Base-by-base conservation (phyloP, 2,797 vertebrate species). In the Alfaro cultratus region DNA sequence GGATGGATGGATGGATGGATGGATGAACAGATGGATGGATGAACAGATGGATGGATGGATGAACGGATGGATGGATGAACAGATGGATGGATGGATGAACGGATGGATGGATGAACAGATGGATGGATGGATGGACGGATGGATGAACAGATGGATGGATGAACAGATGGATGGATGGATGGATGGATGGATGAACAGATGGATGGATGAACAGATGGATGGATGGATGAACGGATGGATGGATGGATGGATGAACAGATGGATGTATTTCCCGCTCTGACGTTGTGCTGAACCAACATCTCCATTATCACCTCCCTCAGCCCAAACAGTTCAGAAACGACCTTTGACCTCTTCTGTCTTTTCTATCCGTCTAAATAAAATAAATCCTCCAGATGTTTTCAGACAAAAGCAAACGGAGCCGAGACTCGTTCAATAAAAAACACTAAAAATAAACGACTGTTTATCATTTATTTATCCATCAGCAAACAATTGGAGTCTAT, bases 401-500 rank as follows among this genome's bases (percentile, higher is more conserved):
- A 78, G 79, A 80, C 78, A 84, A 64, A n/a, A 88, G 49, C 49
- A 51, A 13, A 74, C 49, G 49, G 10, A 80, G 83, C 85, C 75
- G 82, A 87, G 74, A 73, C 84, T 71, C 85, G 51, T 86, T 86
- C 90, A 90, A 92, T 94, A 85, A 89, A 76, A 53, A 53, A 10
- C 1, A 23, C 4, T n/a, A 9, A 51, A 51, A 91, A 84, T 85
- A 16, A 45, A 67, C 6, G 68, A 89, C 92, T 92, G 92, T 91
- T 92, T 93, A 92, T 95, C 92, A 93, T 93, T 93, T 93, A 94
- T 94, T 94, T 93, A 93, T 92, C 94, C 92, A 91, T 93, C 91
- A 94, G 83, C 91, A 93, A 93, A 95, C 93, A 95, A 95, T 96
- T 95, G 94, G 90, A 94, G 81, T 89, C 93, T 94, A 92, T 93